These are phyloP conservation scores for Lipotes vexillifer DNA, from an alignment of 2,113 vertebrate species.

Conservation along the genomic window DNA sequence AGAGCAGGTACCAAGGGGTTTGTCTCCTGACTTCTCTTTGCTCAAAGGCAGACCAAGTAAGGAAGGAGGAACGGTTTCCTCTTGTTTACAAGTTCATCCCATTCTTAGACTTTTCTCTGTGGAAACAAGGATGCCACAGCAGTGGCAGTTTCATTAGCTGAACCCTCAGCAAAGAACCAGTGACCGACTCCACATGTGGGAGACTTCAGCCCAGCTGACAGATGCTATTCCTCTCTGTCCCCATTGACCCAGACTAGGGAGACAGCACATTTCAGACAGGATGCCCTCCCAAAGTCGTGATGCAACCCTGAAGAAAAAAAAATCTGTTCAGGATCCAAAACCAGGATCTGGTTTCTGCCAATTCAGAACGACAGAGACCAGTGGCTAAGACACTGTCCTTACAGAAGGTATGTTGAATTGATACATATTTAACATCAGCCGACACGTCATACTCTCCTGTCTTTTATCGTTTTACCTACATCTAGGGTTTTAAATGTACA, in stretches of 20 bases:
- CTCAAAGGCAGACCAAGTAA: neutral
- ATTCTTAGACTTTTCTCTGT: neutral
- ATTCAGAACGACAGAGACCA: neutral
- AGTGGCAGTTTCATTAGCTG: neutral
- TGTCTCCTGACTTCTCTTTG: neutral
- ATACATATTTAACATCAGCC: neutral
- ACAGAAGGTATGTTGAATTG: neutral
- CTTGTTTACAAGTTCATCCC: neutral
- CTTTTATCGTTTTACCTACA: neutral
- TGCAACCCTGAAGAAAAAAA: neutral
- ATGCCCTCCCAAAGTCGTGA: neutral
- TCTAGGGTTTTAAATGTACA: neutral
- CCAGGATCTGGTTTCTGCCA: neutral
- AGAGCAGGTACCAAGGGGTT: neutral
- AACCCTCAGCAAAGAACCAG: neutral
- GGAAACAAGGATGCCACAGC: neutral
- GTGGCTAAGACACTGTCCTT: neutral
- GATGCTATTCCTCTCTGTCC: neutral
- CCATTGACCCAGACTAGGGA: neutral
- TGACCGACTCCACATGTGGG: neutral
- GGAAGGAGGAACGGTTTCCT: neutral
- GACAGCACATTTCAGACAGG: neutral
- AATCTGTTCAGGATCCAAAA: neutral
- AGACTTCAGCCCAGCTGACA: neutral
- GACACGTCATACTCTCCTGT: neutral